Percentiles rank a stretch among this genome's conserved stretches.
Conservation (phyloP, 2,797 vertebrate species). For the Sebastes aleutianus region DNA sequence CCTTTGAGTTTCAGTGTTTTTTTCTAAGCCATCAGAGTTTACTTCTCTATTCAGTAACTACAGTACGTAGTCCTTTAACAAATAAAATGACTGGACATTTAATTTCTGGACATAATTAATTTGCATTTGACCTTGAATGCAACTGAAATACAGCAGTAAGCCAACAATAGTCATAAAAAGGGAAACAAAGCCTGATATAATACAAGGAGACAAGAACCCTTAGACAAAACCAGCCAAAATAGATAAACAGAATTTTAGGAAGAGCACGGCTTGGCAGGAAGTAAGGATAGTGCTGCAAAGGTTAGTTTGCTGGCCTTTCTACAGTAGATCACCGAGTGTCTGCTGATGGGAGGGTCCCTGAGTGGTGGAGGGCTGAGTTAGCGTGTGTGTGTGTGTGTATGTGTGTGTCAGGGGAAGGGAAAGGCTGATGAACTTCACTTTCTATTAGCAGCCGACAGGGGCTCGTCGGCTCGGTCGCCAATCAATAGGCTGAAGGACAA, state of each 20-base stretch:
- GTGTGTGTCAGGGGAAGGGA: conserved; percentile 36
- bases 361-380: conserved; percentile 11
- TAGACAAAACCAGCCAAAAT: conserved; percentile 17
- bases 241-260: conserved; percentile 34
- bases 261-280: conserved; percentile 42
- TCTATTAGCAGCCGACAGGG: conserved; percentile 80
- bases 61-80: neutral
- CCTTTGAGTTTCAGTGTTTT: neutral
- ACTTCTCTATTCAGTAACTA: neutral
- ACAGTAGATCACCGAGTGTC: conserved; percentile 75
- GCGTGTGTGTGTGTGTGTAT: conserved; percentile 8
- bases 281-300: conserved; percentile 68
- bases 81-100: neutral
- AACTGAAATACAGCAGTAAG: neutral
- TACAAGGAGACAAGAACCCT: neutral
- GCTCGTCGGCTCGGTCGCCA: conserved; percentile 72
- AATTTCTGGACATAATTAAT: neutral
- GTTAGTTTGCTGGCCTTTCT: conserved; percentile 78
- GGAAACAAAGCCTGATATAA: neutral
- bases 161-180: neutral
- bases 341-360: conserved; percentile 61
- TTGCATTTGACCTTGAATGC: conserved; percentile 23
- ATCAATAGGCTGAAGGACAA: conserved; percentile 88
- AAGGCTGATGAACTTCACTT: conserved; percentile 83
- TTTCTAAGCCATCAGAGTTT: neutral